Evolutionary conservation across 2,888 invertebrate species (phyloP).

Genomic region (Plutella xylostella): DNA sequence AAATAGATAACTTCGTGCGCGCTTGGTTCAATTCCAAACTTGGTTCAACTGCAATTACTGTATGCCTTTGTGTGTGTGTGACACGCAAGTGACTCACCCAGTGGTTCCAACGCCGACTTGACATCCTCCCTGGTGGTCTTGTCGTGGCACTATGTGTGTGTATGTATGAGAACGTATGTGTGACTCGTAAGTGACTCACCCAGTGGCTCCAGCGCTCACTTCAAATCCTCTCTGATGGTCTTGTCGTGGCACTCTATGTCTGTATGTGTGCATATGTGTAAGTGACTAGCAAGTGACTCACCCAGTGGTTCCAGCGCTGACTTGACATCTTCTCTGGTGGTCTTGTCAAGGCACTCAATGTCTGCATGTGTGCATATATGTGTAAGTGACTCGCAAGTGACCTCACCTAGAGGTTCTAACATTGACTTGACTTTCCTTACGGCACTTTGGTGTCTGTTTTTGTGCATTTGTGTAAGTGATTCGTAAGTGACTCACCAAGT

Average conservation of each 20-base stretch:
- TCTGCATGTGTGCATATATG: neutral
- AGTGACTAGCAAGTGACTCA: neutral
- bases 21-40: neutral
- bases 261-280: neutral
- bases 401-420: neutral
- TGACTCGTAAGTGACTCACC: too few relatives aligned
- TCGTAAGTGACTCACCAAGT: neutral
- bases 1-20: neutral
- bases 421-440: constrained; percentile 78
- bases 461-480: too few relatives aligned
- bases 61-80: neutral
- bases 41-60: neutral
- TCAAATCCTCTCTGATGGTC: constrained; percentile 78
- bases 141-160: constrained; percentile 62
- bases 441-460: constrained; percentile 71
- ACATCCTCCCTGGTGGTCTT: constrained; percentile 78
- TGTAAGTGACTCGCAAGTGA: too few relatives aligned
- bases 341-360: constrained; percentile 66
- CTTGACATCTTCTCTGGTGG: constrained; percentile 80
- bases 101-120: constrained; percentile 72
- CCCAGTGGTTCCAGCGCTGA: constrained; percentile 62
- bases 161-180: neutral
- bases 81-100: neutral
- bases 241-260: constrained; percentile 73
- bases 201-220: constrained; percentile 53